Base-by-base conservation (phyloP, 2,797 vertebrate genomes). In the Acanthis flammea region DNA sequence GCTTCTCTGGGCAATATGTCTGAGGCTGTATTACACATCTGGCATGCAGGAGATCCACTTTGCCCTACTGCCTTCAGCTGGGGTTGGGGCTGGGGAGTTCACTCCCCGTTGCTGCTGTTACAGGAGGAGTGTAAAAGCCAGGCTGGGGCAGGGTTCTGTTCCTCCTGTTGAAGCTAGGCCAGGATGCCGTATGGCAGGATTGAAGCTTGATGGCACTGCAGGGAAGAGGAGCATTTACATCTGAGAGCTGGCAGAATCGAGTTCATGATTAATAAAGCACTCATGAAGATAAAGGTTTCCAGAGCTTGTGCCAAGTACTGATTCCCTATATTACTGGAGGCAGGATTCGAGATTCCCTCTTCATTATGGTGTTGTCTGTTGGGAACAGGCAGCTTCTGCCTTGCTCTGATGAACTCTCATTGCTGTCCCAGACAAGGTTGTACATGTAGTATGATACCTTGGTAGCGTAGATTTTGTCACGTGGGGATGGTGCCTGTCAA, bases 341-440 rank as follows among this genome's bases (percentile, higher is more conserved):
- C n/a, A 50, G 65, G 35, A 57, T 54, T 65, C 44, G 39, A 58
- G 60, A 51, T 37, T 72, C 25, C 9, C 19, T 35, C 19, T 19
- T 63, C 30, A 55, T 75, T 10, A 35, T 74, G 47, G 33, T 41
- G 31, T 41, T 62, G 42, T 30, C 23, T 50, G 28, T 61, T 72
- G 54, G 65, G 17, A 65, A 7, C 6, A 19, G 19, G 37, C 50
- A 78, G 58, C 31, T 42, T 21, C 33, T 50, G 74, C n/a, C 44
- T n/a, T 37, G 25, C 30, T 78, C n/a, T 28, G 35, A 23, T 0
- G 0, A 53, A 8, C 53, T 70, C n/a, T 47, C 12, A 1, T 1
- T 7, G 51, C 72, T 85, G 78, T 61, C 75, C 41, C 21, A 5
- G 30, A 57, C 18, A 14, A 66, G 85, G 23, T 7, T 61, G 9